Evolutionary conservation across 2,113 vertebrate species (phyloP), one percentile per base, ranked within the genome.

Genomic region (Apodemus speciosus): DNA sequence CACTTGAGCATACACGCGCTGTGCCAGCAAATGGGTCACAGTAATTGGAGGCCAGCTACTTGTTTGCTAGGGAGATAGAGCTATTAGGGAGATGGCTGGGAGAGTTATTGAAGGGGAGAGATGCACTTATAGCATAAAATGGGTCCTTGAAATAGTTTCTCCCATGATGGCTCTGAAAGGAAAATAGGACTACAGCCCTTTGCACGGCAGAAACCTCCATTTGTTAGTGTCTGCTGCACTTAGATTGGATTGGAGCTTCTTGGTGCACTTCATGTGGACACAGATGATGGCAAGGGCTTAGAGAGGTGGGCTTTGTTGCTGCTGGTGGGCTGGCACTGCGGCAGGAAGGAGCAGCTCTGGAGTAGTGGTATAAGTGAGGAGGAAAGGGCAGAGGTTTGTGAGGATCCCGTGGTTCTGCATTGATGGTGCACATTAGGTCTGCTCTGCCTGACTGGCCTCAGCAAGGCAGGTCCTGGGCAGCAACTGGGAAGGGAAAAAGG

Each of bases 1-100:
- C 62, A 53, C 64, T 92, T 77, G 66, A 96, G 88, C 64, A 93
- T 60, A 92, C 10, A 69, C 1, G 0, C 35, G 53, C 30, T 51
- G n/a, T 16, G 56, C 27, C 91, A 88, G 89, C 76, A 95, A 96
- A 93, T 94, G 89, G 73, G 35, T 84, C 69, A 76, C 72, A 83
- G 58, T 91, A 95, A 94, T 95, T 95, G 90, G 75, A 96, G 79
- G 91, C 89, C 71, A 75, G 68, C 83, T 91, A 86, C 62, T 88
- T 95, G 93, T 72, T 96, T 6, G 0, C 68, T 71, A 87, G 51
- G 76, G 58, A 95, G 79, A 94, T 69, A 84, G 94, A 83, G 56
- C 49, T 94, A 96, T 95, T 96, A 94, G 87, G 40, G 69, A 18
- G 49, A 93, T 93, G 49, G 85, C 40, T 92, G 62, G 10, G 75